phyloP scores from a whole-genome alignment of 37 sponge, comb jelly and placozoan species.

The Chondrosia reniformis region DNA sequence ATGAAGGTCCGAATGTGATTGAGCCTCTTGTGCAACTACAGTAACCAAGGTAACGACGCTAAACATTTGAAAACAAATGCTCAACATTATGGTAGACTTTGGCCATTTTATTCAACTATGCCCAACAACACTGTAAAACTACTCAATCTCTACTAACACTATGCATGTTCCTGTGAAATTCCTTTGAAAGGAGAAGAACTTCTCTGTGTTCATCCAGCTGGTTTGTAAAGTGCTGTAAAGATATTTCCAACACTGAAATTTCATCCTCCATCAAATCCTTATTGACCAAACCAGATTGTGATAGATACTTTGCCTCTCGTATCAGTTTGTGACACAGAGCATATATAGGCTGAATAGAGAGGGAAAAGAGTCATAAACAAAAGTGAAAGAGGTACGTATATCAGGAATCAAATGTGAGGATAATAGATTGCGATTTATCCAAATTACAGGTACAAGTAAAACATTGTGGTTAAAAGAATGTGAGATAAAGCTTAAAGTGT shows the following conservation, averaged over 20 bases:
- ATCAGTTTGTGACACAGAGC: constrained; percentile 25
- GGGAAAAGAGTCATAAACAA: background rate
- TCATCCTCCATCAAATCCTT: constrained; percentile 39
- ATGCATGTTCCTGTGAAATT: constrained; percentile 1
- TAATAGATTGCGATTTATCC: background rate
- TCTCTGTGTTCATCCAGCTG: constrained; percentile 52
- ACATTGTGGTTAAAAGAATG: too few species aligned
- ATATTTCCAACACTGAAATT: constrained; percentile 12
- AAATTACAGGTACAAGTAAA: too few species aligned
- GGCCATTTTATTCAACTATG: too few species aligned
- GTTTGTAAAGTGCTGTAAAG: constrained; percentile 26
- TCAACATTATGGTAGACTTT: too few species aligned
- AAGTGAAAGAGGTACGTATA: background rate
- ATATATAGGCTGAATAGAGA: constrained; percentile 19
- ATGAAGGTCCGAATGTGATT: background rate
- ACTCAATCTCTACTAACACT: background rate
- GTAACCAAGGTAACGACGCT: background rate
- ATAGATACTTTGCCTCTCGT: constrained; percentile 18
- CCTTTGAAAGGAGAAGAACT: constrained; percentile 33
- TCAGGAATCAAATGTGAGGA: background rate
- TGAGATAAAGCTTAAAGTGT: too few species aligned
- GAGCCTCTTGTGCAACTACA: background rate
- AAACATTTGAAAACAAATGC: too few species aligned
- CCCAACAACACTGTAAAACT: background rate
- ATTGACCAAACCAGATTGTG: constrained; percentile 10